Percentiles rank a stretch among this genome's conserved stretches.
These are phyloP conservation scores for Chlorops oryzae DNA, from an alignment of 1,140 invertebrate species.

Conservation along the genomic window DNA sequence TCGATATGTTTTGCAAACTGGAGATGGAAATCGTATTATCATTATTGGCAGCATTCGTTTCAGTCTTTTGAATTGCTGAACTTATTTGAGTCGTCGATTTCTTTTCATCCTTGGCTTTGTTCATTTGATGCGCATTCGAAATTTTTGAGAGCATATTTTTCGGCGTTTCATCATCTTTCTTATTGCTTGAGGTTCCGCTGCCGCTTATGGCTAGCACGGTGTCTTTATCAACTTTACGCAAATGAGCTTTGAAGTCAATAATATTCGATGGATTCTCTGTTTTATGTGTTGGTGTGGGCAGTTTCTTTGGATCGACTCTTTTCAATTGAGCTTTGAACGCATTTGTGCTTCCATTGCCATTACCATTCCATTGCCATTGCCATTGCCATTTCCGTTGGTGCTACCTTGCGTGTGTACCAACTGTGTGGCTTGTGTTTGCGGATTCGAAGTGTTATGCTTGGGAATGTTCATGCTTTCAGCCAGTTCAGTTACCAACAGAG, in stretches of 20 bases:
- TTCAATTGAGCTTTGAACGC: constrained; percentile 60
- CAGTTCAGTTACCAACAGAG: constrained; percentile 70
- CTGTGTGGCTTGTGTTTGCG: constrained; percentile 14
- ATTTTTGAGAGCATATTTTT: constrained; percentile 24
- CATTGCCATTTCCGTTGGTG: constrained; percentile 17
- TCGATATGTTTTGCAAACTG: constrained; percentile 18
- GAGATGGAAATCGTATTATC: no score
- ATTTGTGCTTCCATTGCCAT: constrained; percentile 27
- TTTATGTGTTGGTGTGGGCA: constrained; percentile 49
- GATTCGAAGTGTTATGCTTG: constrained; percentile 21
- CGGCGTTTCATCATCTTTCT: constrained; percentile 29
- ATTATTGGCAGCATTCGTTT: constrained; percentile 31
- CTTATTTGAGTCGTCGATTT: constrained; percentile 13
- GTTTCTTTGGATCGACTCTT: constrained; percentile 59
- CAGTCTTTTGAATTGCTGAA: constrained; percentile 44
- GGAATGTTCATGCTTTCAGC: constrained; percentile 58
- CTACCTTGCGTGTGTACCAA: constrained; percentile 13
- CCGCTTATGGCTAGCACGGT: constrained; percentile 4
- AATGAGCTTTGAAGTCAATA: constrained; percentile 76
- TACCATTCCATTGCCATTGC: background rate
- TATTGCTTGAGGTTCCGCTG: constrained; percentile 1
- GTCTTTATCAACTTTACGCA: constrained; percentile 68
- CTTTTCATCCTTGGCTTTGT: constrained; percentile 32
- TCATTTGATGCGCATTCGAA: constrained; percentile 38
- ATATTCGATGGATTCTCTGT: constrained; percentile 54